phyloP scores from a whole-genome alignment of 2,797 vertebrate species.

The Australoheros facetus region DNA sequence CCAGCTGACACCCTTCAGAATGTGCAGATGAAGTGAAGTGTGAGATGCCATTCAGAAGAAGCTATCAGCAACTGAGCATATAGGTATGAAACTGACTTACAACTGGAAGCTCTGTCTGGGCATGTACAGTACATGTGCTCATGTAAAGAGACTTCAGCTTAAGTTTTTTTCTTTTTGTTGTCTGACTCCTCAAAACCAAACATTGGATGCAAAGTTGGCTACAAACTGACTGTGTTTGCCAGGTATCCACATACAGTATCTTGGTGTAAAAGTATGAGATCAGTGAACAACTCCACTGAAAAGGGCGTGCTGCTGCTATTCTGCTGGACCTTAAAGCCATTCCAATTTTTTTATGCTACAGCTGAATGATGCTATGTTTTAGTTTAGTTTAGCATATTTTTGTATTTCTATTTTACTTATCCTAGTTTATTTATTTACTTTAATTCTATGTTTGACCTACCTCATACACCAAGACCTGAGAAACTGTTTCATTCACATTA shows the following conservation, averaged over 20 bases:
- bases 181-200: neutral
- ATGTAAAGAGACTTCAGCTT: neutral
- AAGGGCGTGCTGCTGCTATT: no score
- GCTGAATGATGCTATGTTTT: no score
- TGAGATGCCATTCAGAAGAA: conserved; percentile 30
- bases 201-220: neutral
- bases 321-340: no score
- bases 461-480: no score
- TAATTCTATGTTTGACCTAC: no score
- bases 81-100: conserved; percentile 3
- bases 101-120: neutral
- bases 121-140: neutral
- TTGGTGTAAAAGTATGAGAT: neutral
- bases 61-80: conserved; percentile 11
- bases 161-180: neutral
- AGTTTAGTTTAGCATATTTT: no score
- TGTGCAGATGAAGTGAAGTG: conserved; percentile 37
- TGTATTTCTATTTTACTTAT: no score
- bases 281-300: no score
- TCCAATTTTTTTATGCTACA: no score
- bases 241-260: neutral
- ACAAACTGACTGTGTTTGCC: neutral
- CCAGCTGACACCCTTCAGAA: conserved; percentile 59
- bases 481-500: no score
- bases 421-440: no score